Evolutionary conservation across 2,888 invertebrate genomes (phyloP).

Genomic region (Drosophila affinis): DNA sequence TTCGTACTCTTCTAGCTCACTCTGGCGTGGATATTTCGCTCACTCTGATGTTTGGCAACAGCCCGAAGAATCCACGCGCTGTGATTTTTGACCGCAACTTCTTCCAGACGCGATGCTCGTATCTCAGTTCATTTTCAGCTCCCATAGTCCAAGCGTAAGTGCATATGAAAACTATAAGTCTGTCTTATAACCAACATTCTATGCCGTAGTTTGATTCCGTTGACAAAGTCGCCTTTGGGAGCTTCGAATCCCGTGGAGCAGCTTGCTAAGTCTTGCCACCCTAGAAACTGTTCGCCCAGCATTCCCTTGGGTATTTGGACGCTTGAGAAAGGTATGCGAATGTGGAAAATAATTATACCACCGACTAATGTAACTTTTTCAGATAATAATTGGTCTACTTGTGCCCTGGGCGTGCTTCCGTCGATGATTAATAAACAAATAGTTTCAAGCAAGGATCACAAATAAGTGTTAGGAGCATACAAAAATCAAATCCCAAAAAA

Average conservation of each 20-base stretch:
- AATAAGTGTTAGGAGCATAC: too few relatives aligned
- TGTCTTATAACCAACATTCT: background rate
- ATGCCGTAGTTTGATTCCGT: conserved; percentile 68
- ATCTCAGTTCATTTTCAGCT: conserved; percentile 67
- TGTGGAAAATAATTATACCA: background rate
- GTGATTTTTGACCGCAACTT: conserved; percentile 77
- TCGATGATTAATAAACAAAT: background rate
- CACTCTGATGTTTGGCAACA: conserved; percentile 80
- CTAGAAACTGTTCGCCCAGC: too few relatives aligned
- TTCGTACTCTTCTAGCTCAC: conserved; percentile 68
- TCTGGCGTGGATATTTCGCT: conserved; percentile 71
- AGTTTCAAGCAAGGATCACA: too few relatives aligned
- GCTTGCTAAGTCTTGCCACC: conserved; percentile 52
- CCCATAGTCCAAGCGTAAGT: conserved; percentile 74
- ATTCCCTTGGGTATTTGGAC: conserved; percentile 64
- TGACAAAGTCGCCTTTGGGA: conserved; percentile 72
- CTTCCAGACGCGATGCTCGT: conserved; percentile 64
- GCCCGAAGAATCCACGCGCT: conserved; percentile 73
- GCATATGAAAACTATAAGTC: background rate
- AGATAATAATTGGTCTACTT: conserved; percentile 75
- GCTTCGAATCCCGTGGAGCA: conserved; percentile 11
- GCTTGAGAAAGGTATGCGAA: conserved; percentile 63
- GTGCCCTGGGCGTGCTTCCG: conserved; percentile 80
- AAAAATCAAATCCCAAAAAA: too few relatives aligned
- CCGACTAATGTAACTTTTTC: conserved; percentile 36